These are phyloP conservation scores for Perca schrenkii DNA, from an alignment of 2,113 vertebrate species.

Conservation along the genomic window DNA sequence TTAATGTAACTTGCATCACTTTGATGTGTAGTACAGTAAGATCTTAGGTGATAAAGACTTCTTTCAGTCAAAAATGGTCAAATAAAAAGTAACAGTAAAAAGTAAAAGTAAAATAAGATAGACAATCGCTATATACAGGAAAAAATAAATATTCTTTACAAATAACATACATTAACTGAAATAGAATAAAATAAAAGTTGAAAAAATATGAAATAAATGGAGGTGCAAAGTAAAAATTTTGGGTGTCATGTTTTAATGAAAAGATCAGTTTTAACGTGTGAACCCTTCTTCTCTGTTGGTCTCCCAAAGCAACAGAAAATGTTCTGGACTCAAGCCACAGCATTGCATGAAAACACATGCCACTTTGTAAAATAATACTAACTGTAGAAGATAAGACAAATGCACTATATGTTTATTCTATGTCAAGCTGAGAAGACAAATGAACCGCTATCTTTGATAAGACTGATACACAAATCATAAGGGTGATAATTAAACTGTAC, in stretches of 20 bases:
- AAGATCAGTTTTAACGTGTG: not conserved
- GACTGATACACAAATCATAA: slow-evolving; percentile 13
- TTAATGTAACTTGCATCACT: not conserved
- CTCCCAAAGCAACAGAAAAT: slow-evolving; percentile 13
- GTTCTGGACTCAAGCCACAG: not conserved
- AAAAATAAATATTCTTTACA: not conserved
- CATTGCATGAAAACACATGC: slow-evolving; percentile 1
- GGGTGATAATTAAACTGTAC: not conserved
- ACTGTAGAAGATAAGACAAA: slow-evolving; percentile 1
- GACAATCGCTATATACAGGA: no score
- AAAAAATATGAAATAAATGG: not conserved
- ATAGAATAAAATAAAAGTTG: not conserved
- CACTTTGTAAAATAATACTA: slow-evolving; percentile 1
- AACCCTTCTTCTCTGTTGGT: not conserved
- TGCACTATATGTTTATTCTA: not conserved
- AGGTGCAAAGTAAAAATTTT: not conserved
- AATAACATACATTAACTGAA: not conserved
- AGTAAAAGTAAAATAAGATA: not conserved
- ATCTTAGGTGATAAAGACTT: not conserved
- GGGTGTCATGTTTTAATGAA: not conserved
- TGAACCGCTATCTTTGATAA: slow-evolving; percentile 7
- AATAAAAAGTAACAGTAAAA: not conserved
- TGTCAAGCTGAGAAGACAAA: slow-evolving; percentile 3
- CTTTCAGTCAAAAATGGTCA: not conserved
- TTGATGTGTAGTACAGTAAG: not conserved